These are phyloP conservation scores for Euplagia quadripunctaria DNA, from an alignment of 2,888 invertebrate genomes.

Conservation along the genomic window DNA sequence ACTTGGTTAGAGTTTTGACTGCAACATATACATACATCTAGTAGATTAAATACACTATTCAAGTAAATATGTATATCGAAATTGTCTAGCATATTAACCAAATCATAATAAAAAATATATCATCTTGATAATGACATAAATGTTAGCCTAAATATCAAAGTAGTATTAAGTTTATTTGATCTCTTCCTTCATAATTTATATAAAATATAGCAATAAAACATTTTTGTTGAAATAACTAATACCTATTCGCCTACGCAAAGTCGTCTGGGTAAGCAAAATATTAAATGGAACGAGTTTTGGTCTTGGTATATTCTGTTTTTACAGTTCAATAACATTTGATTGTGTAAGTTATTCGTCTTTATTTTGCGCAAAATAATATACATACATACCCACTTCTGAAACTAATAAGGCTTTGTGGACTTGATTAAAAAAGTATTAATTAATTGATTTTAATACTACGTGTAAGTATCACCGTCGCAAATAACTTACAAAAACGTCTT, in stretches of 20 bases:
- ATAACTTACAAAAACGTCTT: too few relatives aligned
- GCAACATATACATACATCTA: too few relatives aligned
- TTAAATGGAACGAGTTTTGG: constrained; percentile 4
- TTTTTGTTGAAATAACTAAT: background rate
- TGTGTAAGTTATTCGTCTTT: background rate
- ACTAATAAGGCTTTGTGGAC: background rate
- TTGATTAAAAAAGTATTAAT: background rate
- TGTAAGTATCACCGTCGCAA: too few relatives aligned
- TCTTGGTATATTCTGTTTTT: constrained; percentile 8
- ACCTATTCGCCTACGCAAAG: constrained; percentile 6
- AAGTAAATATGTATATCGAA: background rate
- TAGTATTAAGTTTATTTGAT: background rate
- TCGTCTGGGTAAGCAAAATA: background rate
- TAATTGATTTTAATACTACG: too few relatives aligned
- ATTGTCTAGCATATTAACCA: background rate
- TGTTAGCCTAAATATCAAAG: background rate
- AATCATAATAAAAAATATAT: background rate
- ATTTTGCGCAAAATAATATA: background rate
- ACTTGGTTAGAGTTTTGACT: too few relatives aligned
- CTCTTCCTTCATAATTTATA: background rate
- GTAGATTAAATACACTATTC: too few relatives aligned
- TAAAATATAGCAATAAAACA: background rate
- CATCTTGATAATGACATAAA: background rate
- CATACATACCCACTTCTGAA: background rate
- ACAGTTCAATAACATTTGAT: constrained; percentile 15